Percentiles rank a stretch among this genome's conserved stretches.
Evolutionary conservation across 2,797 vertebrate genomes (phyloP).

Genomic region (Typhlichthys subterraneus): DNA sequence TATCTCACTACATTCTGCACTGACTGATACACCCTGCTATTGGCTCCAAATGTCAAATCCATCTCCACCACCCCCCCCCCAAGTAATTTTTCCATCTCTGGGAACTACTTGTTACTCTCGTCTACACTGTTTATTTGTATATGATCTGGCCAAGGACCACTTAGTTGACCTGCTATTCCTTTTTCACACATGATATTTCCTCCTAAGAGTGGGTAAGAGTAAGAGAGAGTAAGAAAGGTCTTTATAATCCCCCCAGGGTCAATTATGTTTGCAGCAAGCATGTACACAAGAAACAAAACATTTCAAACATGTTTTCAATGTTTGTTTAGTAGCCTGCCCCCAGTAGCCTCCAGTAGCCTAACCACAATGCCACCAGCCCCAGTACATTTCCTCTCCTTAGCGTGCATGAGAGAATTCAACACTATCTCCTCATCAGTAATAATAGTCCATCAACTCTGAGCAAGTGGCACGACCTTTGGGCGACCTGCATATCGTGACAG

Average conservation of each 20-base stretch:
- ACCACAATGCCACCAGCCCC: too few relatives aligned
- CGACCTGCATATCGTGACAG: not conserved
- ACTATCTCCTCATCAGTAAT: too few relatives aligned
- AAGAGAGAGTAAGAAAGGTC: too few relatives aligned
- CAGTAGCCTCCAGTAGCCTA: too few relatives aligned
- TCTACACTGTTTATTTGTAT: conserved; percentile 44
- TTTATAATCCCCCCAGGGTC: too few relatives aligned
- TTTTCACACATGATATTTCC: not conserved
- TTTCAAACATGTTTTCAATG: too few relatives aligned
- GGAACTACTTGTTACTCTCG: conserved; percentile 32
- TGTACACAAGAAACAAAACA: too few relatives aligned
- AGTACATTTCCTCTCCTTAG: too few relatives aligned
- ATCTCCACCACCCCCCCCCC: conserved; percentile 13
- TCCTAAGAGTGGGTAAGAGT: not conserved
- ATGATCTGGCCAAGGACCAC: conserved; percentile 20
- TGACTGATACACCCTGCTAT: conserved; percentile 77
- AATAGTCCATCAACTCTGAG: conserved; percentile 3
- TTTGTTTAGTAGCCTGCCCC: too few relatives aligned
- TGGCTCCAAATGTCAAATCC: conserved; percentile 36
- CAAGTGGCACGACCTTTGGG: conserved; percentile 1
- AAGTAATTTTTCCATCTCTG: conserved; percentile 29
- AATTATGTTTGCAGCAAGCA: too few relatives aligned
- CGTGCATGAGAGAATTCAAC: too few relatives aligned
- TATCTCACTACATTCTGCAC: conserved; percentile 61
- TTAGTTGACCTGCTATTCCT: conserved; percentile 25